Base-by-base conservation (phyloP, 2,888 invertebrate genomes). In the Pseudococcus jackbeardsleyi region DNA sequence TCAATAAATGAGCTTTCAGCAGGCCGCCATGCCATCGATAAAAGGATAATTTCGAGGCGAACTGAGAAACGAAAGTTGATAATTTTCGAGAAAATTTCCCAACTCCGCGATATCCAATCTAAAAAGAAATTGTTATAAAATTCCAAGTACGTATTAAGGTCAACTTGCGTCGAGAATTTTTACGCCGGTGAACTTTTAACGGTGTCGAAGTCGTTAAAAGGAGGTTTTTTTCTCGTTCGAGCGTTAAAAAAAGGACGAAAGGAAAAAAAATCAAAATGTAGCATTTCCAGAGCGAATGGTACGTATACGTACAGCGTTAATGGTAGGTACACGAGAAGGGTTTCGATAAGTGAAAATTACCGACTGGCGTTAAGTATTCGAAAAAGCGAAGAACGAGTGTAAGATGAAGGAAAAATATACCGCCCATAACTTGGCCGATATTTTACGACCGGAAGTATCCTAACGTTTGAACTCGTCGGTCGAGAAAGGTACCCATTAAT, bases 341-440 rank as follows among this genome's bases (percentile, higher is more conserved):
- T 72, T 72, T 26, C 68, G 68, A 72, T 33, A 22, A 72, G 68
- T 72, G 33, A 72, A 72, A 72, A 72, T 72, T 72, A 72, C 68
- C n/a, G 19, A 19, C 59, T 59, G 19, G 19, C 59, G 59, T 59
- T 59, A 59, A 59, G 59, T 59, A 59, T 59, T 59, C 19, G 19
- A 59, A 59, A 19, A 59, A 59, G 33, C 68, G 68, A 26, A 26
- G 15, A 11, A 33, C 26, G 68, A 33, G 26, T 72, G 26, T 33
- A 12, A 72, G 68, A 72, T 72, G 68, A 72, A 22, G 6, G 19
- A 59, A 17, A 54, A 64, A 64, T 19, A 64, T 64, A 33, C 68
- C 68, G 68, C 68, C 68, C 26, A 72, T 72, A 72, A 72, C 17
- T 72, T 72, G 68, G 68, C 68, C 68, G 68, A 72, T 72, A 72